Percentiles rank a stretch among this genome's conserved stretches.
Evolutionary conservation across 2,888 invertebrate genomes (phyloP).

Genomic region (Cryptocephalus primarius): DNA sequence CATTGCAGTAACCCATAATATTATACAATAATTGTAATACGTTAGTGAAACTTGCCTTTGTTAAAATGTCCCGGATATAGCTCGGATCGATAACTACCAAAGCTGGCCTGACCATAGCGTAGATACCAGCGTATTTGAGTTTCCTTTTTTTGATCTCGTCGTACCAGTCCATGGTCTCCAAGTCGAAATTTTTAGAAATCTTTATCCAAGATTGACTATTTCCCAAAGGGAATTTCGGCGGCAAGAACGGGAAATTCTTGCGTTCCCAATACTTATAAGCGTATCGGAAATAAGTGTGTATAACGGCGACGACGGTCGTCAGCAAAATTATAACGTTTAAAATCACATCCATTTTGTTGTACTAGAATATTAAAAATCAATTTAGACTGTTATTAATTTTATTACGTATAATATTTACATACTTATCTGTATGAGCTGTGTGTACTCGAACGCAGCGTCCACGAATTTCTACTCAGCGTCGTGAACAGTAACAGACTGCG

Average conservation of each 20-base stretch:
- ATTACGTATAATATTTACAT: no score
- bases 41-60: slow-evolving; percentile 10
- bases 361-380: no score
- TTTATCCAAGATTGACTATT: slow-evolving; percentile 11
- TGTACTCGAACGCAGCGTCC: no score
- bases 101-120: slow-evolving; percentile 9
- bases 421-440: no score
- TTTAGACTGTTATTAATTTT: no score
- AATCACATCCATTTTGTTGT: no score
- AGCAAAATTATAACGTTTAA: no score
- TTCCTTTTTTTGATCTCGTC: slow-evolving; percentile 8
- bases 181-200: slow-evolving; percentile 3
- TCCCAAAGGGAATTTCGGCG: slow-evolving; percentile 24
- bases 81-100: slow-evolving; percentile 20
- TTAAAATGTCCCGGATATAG: slow-evolving; percentile 16
- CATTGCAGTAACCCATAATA: no score
- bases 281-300: background rate
- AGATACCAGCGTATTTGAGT: slow-evolving; percentile 11
- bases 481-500: no score
- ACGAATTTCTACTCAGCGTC: no score
- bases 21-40: no score
- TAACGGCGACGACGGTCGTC: background rate
- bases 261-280: slow-evolving; percentile 17
- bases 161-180: slow-evolving; percentile 10
- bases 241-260: slow-evolving; percentile 14